Base-by-base conservation (phyloP, 1,140 invertebrate genomes). In the Papilio dardanus region DNA sequence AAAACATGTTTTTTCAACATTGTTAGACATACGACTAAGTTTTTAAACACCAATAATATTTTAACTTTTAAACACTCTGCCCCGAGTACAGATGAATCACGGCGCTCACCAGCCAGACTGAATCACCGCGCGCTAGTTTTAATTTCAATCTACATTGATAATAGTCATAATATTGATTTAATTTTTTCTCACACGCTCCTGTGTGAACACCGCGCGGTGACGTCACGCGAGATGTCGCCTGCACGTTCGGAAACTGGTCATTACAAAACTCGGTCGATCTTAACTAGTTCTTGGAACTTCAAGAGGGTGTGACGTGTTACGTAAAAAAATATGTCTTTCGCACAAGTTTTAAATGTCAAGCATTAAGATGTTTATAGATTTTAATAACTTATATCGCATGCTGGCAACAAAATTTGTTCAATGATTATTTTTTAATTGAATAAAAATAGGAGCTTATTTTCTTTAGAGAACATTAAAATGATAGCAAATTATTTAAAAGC, bases 241-340 rank as follows among this genome's bases (percentile, higher is more conserved):
- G 30, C 14, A 62, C 16, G 14, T 62, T 62, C 24, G 54, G 54
- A 62, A 62, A 62, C 54, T 28, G 12, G 54, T 3, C 54, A 62
- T 62, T 62, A 30, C 54, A 62, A 62, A 10, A 62, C 10, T 62
- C 24, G 24, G 24, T 62, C 21, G 3, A 62, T 62, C 3, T 12
- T 14, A 28, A 62, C 54, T 62, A 28, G 24, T 28, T 62, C 54
- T 62, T 14, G 12, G 30, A 30, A 28, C 24, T 10, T 58, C 21
- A 14, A 24, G 16, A 50, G 10, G 24, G 54, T 62, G 54, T 62
- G 54, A 24, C 54, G 54, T 24, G 54, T 62, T 14, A 62, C 54
- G 54, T 62, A 62, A 62, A 28, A n/a, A 28, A 62, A 14, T 62
- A 7, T 46, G n/a, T n/a, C n/a, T 46, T 54, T 54, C 24, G 50